Conservation (phyloP, 2,113 vertebrate genomes). For the Hirundichthys speculiger region DNA sequence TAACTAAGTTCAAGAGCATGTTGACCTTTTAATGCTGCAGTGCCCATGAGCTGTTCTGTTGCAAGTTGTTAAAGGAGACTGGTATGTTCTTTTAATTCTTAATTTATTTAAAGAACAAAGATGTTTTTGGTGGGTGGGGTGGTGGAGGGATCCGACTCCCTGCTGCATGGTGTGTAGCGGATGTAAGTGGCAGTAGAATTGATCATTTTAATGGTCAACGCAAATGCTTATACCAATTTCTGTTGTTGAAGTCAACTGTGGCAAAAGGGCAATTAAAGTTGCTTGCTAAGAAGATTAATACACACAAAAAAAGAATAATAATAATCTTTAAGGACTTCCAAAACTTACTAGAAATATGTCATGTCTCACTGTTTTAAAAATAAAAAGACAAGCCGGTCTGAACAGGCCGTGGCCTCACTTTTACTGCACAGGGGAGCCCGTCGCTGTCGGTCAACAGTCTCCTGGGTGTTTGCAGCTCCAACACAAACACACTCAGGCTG, state of each 20-base stretch:
- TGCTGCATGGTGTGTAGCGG: too few relatives aligned
- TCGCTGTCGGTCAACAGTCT: neutral
- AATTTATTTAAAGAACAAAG: too few relatives aligned
- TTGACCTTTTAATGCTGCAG: constrained; percentile 5
- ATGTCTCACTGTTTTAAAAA: neutral
- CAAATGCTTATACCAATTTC: too few relatives aligned
- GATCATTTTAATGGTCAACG: too few relatives aligned
- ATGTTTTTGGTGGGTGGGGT: too few relatives aligned
- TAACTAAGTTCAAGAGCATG: neutral
- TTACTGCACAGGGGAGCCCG: neutral
- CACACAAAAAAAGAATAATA: too few relatives aligned
- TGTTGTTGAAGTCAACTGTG: neutral
- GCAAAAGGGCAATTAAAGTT: neutral
- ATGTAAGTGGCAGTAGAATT: too few relatives aligned
- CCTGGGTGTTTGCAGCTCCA: constrained; percentile 3
- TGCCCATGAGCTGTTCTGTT: constrained; percentile 19
- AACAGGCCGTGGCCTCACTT: neutral
- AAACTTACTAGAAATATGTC: neutral
- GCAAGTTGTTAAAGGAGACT: neutral
- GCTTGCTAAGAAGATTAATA: neutral
- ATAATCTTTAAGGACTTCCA: neutral
- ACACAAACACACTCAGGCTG: constrained; percentile 8
- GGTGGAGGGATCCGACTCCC: too few relatives aligned
- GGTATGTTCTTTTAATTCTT: too few relatives aligned
- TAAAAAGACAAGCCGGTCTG: neutral